phyloP scores from a whole-genome alignment of 1,140 invertebrate species.

The Cotesia glomerata region DNA sequence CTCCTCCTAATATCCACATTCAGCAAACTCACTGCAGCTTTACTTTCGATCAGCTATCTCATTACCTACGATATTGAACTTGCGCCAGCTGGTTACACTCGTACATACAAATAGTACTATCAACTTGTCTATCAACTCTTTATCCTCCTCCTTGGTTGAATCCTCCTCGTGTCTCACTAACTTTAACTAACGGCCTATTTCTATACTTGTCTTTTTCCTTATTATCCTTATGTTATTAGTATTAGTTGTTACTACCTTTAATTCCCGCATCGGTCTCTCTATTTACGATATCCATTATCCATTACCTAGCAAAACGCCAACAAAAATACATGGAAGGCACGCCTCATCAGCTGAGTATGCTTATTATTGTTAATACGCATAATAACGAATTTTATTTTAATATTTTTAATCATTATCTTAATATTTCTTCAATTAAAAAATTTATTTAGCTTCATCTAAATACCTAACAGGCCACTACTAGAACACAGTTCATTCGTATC shows the following conservation, averaged over 20 bases:
- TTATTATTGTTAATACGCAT: conserved; percentile 35
- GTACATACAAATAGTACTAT: too few relatives aligned
- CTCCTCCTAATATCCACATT: conserved; percentile 16
- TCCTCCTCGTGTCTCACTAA: conserved; percentile 49
- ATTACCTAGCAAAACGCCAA: conserved; percentile 59
- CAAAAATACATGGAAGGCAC: conserved; percentile 64
- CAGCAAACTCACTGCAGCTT: background rate
- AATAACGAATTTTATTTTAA: conserved; percentile 40
- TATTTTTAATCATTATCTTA: conserved; percentile 41
- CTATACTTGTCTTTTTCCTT: conserved; percentile 12
- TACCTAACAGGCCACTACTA: conserved; percentile 63
- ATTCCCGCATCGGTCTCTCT: too few relatives aligned
- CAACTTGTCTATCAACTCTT: conserved; percentile 34
- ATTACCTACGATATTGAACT: conserved; percentile 15
- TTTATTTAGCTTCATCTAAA: conserved; percentile 47
- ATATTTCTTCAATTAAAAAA: background rate
- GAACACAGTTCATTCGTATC: conserved; percentile 62
- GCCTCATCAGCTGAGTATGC: conserved; percentile 58
- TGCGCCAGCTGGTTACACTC: background rate
- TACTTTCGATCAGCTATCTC: conserved; percentile 32
- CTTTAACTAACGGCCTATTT: conserved; percentile 25
- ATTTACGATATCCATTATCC: background rate
- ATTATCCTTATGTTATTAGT: background rate
- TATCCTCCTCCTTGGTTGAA: conserved; percentile 35
- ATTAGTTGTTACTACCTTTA: too few relatives aligned